These are phyloP conservation scores for Amyelois transitella DNA, from an alignment of 1,140 invertebrate genomes.

Conservation along the genomic window DNA sequence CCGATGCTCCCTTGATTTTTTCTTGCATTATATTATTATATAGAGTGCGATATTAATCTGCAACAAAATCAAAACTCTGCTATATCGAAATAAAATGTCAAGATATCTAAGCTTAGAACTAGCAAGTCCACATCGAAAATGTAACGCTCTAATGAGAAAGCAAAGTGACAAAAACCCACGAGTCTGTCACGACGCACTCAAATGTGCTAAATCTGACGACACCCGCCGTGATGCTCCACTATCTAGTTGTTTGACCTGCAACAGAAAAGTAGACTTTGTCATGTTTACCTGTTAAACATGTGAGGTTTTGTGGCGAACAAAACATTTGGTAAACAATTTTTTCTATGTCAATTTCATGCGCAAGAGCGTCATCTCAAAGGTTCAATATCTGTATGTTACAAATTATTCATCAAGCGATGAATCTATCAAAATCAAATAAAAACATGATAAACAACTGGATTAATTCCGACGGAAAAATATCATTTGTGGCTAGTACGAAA, in stretches of 20 bases:
- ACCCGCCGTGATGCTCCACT: slow-evolving; percentile 50
- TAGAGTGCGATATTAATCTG: too few species aligned
- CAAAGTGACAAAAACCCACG: slow-evolving; percentile 45
- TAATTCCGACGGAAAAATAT: too few species aligned
- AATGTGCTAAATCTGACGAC: slow-evolving; percentile 64
- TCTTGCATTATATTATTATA: too few species aligned
- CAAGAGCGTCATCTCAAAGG: too few species aligned
- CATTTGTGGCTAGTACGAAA: too few species aligned
- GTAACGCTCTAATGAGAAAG: slow-evolving; percentile 65
- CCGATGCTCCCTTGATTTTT: too few species aligned
- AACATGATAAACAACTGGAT: too few species aligned
- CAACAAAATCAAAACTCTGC: too few species aligned
- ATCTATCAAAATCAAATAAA: too few species aligned
- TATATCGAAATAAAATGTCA: too few species aligned
- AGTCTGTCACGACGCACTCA: slow-evolving; percentile 48
- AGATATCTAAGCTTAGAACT: not conserved
- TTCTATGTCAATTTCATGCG: not conserved
- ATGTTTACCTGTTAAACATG: not conserved
- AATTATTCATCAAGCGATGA: too few species aligned
- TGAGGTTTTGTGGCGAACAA: not conserved
- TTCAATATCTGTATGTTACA: too few species aligned
- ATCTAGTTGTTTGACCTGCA: slow-evolving; percentile 50
- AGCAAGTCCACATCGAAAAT: slow-evolving; percentile 28
- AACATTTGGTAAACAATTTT: not conserved
- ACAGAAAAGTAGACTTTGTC: not conserved